These are phyloP conservation scores for Poecilia velifera DNA, from an alignment of 2,797 vertebrate genomes.

Conservation along the genomic window DNA sequence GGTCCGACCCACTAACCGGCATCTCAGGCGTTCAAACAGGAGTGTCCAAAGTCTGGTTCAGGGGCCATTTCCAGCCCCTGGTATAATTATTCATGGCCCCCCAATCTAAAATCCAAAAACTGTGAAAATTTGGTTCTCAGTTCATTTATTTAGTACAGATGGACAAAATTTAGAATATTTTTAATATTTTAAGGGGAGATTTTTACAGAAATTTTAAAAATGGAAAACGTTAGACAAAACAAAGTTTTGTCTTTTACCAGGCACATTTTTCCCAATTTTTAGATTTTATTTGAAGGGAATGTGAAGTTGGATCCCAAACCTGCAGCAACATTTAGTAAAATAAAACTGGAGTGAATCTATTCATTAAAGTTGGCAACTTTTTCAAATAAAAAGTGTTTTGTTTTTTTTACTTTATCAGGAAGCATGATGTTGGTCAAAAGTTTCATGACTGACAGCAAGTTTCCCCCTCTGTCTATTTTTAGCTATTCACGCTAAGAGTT, in stretches of 20 bases:
- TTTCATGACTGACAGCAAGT: background rate
- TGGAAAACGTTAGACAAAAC: background rate
- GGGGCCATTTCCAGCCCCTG: too few species aligned
- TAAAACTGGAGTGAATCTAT: background rate
- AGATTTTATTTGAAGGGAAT: background rate
- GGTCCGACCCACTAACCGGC: background rate
- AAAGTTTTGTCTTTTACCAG: too few species aligned
- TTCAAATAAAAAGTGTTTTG: background rate
- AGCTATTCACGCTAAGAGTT: background rate
- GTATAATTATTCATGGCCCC: background rate
- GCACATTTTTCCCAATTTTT: background rate
- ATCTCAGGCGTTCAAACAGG: background rate
- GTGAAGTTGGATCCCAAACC: background rate
- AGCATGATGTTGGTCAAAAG: too few species aligned
- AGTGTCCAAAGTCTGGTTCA: background rate
- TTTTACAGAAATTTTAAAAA: background rate
- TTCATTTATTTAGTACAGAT: too few species aligned
- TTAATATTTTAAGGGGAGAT: background rate
- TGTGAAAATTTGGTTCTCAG: too few species aligned
- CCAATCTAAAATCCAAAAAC: background rate
- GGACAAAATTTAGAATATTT: background rate
- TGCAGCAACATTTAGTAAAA: background rate
- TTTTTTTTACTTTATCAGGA: background rate
- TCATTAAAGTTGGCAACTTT: background rate
- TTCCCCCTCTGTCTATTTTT: background rate